These are phyloP conservation scores for Lordiphosa mommai DNA, from an alignment of 1,140 invertebrate species.

Conservation along the genomic window DNA sequence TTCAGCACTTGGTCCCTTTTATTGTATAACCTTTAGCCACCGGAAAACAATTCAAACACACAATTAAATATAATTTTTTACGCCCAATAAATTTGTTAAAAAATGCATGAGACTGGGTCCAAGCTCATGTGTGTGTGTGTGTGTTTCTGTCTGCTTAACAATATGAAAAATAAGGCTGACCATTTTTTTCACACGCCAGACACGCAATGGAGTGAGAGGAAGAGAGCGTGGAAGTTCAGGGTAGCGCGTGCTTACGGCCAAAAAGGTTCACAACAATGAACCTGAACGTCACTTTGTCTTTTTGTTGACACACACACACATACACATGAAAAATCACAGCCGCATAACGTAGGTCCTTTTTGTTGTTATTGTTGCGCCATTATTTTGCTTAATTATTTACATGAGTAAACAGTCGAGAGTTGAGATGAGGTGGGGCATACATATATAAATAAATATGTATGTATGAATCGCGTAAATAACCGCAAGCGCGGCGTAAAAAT, in stretches of 20 bases:
- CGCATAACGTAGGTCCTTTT: slow-evolving; percentile 51
- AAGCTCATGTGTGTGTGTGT: slow-evolving; percentile 9
- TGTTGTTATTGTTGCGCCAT: slow-evolving; percentile 41
- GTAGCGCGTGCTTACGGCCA: slow-evolving; percentile 26
- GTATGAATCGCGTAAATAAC: slow-evolving; percentile 52
- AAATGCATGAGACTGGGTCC: slow-evolving; percentile 46
- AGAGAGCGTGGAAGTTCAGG: slow-evolving; percentile 8
- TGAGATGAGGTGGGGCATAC: slow-evolving; percentile 15
- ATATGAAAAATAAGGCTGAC: slow-evolving; percentile 56
- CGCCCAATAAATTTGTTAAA: slow-evolving; percentile 64
- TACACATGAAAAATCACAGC: slow-evolving; percentile 52
- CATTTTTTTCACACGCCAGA: slow-evolving; percentile 56
- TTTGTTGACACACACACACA: slow-evolving; percentile 41
- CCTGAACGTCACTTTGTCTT: slow-evolving; percentile 57
- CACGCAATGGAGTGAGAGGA: slow-evolving; percentile 21
- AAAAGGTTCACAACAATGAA: slow-evolving; percentile 59
- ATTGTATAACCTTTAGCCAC: slow-evolving; percentile 12
- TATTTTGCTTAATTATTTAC: slow-evolving; percentile 75
- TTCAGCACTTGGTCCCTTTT: not conserved
- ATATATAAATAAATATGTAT: slow-evolving; percentile 15
- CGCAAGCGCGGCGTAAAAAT: slow-evolving; percentile 61
- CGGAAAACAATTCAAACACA: slow-evolving; percentile 40
- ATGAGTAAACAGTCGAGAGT: slow-evolving; percentile 73
- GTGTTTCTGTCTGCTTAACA: slow-evolving; percentile 32
- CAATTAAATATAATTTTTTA: slow-evolving; percentile 63